phyloP scores from a whole-genome alignment of 2,888 invertebrate genomes.

The Galeopsomyia nigrocyanea region DNA sequence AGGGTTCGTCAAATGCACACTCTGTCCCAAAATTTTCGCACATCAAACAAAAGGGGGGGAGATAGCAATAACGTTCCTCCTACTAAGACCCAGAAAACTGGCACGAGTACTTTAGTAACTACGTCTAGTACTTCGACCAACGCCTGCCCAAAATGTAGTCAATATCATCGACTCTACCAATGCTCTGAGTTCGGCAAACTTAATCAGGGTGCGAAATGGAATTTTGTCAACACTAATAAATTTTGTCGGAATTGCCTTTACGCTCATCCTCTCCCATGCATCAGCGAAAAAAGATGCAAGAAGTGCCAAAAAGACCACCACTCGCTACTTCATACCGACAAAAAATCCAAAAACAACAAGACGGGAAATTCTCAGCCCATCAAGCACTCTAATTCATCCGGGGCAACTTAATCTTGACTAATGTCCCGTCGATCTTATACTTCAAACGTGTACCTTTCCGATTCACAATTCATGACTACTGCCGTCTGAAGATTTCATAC shows the following conservation, averaged over 20 bases:
- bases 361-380: background rate
- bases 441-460: background rate
- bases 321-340: background rate
- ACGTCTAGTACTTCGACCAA: background rate
- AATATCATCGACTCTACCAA: background rate
- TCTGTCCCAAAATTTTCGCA: background rate
- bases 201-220: background rate
- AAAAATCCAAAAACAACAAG: background rate
- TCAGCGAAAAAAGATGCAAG: background rate
- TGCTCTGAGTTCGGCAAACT: background rate
- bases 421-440: too few species aligned
- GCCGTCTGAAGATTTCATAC: background rate
- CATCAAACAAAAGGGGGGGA: background rate
- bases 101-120: background rate
- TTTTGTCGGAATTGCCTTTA: background rate
- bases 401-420: background rate
- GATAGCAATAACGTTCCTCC: background rate
- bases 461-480: constrained; percentile 8
- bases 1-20: background rate
- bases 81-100: background rate
- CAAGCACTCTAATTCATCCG: too few species aligned
- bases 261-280: background rate
- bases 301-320: background rate
- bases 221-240: background rate
- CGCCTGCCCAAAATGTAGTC: background rate